A percentile compares a stretch with the other conserved stretches of the same genome.
Conservation (phyloP, 2,797 vertebrate genomes). For the Peromyscus eremicus region DNA sequence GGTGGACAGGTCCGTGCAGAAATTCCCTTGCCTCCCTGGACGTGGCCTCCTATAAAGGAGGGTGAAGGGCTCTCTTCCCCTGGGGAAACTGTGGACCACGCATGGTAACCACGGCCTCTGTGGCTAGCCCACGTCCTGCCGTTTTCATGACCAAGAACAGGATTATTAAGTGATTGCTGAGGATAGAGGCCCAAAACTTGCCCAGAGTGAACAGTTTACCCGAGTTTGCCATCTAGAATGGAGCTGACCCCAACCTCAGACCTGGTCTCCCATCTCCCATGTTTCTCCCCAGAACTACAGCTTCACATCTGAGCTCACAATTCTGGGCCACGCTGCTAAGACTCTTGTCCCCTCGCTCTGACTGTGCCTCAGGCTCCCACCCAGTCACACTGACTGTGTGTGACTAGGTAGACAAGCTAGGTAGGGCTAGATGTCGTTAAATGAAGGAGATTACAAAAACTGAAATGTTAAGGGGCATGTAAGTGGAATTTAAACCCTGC, state of each 20-base stretch:
- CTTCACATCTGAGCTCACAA: not conserved
- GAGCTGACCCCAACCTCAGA: not conserved
- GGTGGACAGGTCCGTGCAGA: not conserved
- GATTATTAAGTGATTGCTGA: not conserved
- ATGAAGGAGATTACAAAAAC: constrained; percentile 8
- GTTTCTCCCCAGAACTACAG: not conserved
- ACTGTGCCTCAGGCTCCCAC: not conserved
- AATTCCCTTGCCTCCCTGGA: not conserved
- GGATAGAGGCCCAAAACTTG: not conserved
- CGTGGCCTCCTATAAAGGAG: not conserved
- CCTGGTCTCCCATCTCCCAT: not conserved
- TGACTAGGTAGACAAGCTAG: not conserved
- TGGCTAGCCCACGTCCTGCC: not conserved
- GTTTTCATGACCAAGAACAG: not conserved
- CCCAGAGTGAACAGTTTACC: not conserved
- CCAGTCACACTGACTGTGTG: not conserved
- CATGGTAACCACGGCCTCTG: not conserved
- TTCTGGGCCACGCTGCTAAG: not conserved
- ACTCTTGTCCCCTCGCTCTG: not conserved
- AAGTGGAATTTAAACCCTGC: constrained; percentile 23
- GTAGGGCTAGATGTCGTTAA: not conserved
- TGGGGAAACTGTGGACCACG: not conserved
- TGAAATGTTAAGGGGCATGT: not conserved
- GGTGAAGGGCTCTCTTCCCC: not conserved
- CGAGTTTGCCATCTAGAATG: not conserved